phyloP scores from a whole-genome alignment of 2,797 vertebrate genomes.

The Odontamblyopus lacepedii region DNA sequence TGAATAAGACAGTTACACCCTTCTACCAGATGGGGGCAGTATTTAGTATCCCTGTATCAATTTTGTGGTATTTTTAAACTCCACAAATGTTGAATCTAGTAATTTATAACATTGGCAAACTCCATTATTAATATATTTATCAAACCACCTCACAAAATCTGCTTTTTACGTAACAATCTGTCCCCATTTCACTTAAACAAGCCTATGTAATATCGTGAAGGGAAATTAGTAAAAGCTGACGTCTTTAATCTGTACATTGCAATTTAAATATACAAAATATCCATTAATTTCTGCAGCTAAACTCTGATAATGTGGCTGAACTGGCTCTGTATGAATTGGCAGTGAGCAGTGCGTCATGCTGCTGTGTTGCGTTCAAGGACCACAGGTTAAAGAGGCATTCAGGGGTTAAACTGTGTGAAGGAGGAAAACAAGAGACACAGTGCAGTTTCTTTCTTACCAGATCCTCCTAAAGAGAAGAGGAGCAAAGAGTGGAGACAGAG shows the following conservation, averaged over 20 bases:
- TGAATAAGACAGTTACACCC: not conserved
- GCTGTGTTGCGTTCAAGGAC: conserved; percentile 22
- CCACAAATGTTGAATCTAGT: not conserved
- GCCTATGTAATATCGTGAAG: not conserved
- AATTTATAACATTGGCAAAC: not conserved
- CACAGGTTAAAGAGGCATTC: conserved; percentile 17
- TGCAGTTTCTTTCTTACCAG: conserved; percentile 62
- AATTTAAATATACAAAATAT: not conserved
- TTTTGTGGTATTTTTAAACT: too few relatives aligned
- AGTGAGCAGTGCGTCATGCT: conserved; percentile 41
- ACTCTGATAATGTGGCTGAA: not conserved
- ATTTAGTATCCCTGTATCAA: not conserved
- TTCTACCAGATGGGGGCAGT: not conserved
- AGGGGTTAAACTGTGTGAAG: conserved; percentile 10
- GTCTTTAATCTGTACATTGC: not conserved
- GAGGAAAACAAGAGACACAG: conserved; percentile 7
- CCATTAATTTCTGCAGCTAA: not conserved
- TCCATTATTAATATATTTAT: not conserved
- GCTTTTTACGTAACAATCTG: not conserved
- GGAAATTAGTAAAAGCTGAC: not conserved
- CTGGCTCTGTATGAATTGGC: not conserved
- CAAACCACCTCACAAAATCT: not conserved
- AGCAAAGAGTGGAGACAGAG: conserved; percentile 10
- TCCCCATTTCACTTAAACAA: not conserved
- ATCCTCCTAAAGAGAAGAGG: conserved; percentile 63